Conservation (phyloP, 1,140 invertebrate genomes). For the Akabosia matsudoensis region DNA sequence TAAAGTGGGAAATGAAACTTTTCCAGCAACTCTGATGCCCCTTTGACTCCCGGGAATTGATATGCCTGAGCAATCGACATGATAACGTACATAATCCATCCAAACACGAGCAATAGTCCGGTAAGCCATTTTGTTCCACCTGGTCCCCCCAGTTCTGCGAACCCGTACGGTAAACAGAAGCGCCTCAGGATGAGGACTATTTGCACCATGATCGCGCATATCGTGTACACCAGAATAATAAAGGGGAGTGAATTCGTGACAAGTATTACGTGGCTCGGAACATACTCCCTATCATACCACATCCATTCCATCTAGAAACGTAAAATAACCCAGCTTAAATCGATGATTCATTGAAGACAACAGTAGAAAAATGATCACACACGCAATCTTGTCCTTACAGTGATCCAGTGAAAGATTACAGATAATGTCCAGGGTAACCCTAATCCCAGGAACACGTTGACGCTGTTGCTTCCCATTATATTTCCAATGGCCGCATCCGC, state of each 20-base stretch:
- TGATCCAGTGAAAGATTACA: slow-evolving; percentile 52
- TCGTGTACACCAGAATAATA: not conserved
- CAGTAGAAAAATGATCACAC: too few species aligned
- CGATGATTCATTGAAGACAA: too few species aligned
- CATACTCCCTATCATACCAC: too few species aligned
- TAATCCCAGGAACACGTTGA: slow-evolving; percentile 65
- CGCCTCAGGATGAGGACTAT: not conserved
- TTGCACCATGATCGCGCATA: not conserved
- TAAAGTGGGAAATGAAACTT: too few species aligned
- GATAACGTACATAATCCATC: not conserved
- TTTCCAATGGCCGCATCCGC: slow-evolving; percentile 70
- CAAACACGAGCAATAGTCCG: not conserved
- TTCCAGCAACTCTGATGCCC: too few species aligned
- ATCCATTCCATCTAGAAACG: not conserved
- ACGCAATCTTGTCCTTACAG: too few species aligned
- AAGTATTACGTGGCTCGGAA: not conserved
- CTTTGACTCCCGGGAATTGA: too few species aligned
- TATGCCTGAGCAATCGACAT: too few species aligned
- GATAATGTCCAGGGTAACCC: slow-evolving; percentile 64
- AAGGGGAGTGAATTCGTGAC: not conserved
- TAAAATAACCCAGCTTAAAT: not conserved
- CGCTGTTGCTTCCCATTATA: slow-evolving; percentile 69
- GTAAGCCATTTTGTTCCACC: not conserved
- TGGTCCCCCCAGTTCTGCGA: not conserved
- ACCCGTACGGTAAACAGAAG: not conserved